phyloP scores from a whole-genome alignment of 2,797 vertebrate species.

The Leptatherina wallacei region DNA sequence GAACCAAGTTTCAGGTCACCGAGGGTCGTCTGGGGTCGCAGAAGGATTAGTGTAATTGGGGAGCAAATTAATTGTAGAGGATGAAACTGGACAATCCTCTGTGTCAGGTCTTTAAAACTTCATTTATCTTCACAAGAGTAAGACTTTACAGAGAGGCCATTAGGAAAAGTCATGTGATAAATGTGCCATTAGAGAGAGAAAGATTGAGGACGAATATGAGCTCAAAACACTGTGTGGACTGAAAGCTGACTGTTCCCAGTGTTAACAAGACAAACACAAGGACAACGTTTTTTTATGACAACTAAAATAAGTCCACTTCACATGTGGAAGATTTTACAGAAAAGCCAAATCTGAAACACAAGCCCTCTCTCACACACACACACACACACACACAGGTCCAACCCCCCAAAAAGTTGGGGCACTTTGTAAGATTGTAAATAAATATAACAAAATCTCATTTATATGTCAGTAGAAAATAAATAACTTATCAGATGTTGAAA shows the following conservation, averaged over 20 bases:
- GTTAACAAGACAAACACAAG: no score
- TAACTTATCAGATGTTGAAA: no score
- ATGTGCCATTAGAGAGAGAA: background rate
- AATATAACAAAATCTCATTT: no score
- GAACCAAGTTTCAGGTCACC: conserved; percentile 51
- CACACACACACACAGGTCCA: no score
- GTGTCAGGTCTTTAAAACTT: conserved; percentile 32
- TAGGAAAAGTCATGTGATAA: background rate
- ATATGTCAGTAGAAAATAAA: no score
- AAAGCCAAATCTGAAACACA: no score
- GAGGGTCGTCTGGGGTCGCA: conserved; percentile 60
- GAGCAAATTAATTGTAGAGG: conserved; percentile 49
- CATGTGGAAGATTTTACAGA: no score
- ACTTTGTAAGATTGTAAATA: no score
- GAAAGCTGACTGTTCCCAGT: background rate
- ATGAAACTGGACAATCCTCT: conserved; percentile 9
- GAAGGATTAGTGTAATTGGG: conserved; percentile 70
- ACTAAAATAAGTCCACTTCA: no score
- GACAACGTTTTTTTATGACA: no score
- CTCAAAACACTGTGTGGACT: background rate
- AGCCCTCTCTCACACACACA: no score
- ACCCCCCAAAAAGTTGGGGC: no score
- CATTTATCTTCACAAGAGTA: conserved; percentile 11
- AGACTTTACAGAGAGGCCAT: background rate
- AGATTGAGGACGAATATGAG: background rate